Evolutionary conservation across 2,797 vertebrate species (phyloP).

Genomic region (Apogon hyalosoma): DNA sequence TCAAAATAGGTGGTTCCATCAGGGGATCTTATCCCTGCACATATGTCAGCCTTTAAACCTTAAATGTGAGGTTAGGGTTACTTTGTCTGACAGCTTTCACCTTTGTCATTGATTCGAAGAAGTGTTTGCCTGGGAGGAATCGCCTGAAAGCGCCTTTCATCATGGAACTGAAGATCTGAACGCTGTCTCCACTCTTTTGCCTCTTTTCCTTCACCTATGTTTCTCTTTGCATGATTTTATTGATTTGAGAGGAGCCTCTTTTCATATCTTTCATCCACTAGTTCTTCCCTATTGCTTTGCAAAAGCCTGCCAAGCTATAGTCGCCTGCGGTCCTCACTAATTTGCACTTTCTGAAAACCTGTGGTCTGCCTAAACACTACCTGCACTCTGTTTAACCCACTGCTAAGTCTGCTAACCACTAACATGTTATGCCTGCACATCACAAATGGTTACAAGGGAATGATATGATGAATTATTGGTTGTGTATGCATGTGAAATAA

Average conservation of each 20-base stretch:
- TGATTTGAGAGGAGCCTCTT: constrained; percentile 38
- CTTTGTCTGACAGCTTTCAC: constrained; percentile 42
- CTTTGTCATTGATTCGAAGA: constrained; percentile 49
- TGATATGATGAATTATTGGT: constrained; percentile 29
- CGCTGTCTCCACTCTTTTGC: constrained; percentile 14
- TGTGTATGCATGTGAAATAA: constrained; percentile 45
- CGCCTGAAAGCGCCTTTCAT: constrained; percentile 28
- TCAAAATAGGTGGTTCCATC: constrained; percentile 55
- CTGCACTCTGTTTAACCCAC: constrained; percentile 65
- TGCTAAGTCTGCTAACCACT: constrained; percentile 69
- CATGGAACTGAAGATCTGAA: constrained; percentile 31
- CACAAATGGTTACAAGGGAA: constrained; percentile 43
- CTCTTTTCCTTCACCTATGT: constrained; percentile 21
- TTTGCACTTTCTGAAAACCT: constrained; percentile 71
- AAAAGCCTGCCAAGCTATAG: constrained; percentile 60
- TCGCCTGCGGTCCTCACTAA: constrained; percentile 70
- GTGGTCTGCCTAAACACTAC: constrained; percentile 72
- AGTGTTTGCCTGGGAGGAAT: constrained; percentile 21
- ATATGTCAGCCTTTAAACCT: constrained; percentile 72
- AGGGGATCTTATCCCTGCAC: constrained; percentile 62
- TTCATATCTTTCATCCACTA: constrained; percentile 36
- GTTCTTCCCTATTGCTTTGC: constrained; percentile 47
- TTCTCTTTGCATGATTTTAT: constrained; percentile 55
- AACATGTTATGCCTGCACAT: constrained; percentile 64
- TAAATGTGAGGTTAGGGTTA: constrained; percentile 66